Percentiles rank a stretch among this genome's conserved stretches.
Conservation (phyloP, 2,113 vertebrate species). For the Dromas ardeola region DNA sequence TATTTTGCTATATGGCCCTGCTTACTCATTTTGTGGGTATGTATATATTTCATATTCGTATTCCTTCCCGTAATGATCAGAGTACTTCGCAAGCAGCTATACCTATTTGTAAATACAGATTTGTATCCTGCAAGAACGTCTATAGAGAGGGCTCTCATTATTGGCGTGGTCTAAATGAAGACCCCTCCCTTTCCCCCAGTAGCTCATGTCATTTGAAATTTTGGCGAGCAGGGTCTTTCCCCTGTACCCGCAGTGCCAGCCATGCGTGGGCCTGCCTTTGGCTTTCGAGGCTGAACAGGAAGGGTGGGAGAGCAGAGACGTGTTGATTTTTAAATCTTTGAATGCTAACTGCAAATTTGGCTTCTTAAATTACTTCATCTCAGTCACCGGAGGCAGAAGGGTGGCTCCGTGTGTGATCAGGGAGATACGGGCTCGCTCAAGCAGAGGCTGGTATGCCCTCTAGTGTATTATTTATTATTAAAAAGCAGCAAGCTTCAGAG, state of each 20-base stretch:
- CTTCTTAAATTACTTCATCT: neutral
- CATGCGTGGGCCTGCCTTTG: neutral
- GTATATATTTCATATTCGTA: neutral
- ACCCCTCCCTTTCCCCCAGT: neutral
- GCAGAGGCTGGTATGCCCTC: conserved; percentile 8
- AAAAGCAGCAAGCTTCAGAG: neutral
- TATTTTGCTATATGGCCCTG: neutral
- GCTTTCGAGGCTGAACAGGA: neutral
- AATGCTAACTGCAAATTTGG: neutral
- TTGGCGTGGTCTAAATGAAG: rapidly evolving
- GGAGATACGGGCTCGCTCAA: neutral
- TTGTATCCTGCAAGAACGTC: neutral
- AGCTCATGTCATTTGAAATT: neutral
- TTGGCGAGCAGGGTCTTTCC: rapidly evolving
- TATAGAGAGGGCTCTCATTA: neutral
- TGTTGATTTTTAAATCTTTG: neutral
- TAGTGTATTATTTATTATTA: neutral
- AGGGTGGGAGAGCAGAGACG: neutral
- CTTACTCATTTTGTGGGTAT: neutral
- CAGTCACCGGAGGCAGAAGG: neutral
- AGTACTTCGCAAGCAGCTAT: neutral
- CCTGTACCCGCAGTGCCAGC: neutral
- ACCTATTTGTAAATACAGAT: neutral
- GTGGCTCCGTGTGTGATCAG: neutral
- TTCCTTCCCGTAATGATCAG: neutral